Evolutionary conservation across 2,113 vertebrate genomes (phyloP), one percentile per base, ranked within the genome.

Genomic region (Pipa parva): DNA sequence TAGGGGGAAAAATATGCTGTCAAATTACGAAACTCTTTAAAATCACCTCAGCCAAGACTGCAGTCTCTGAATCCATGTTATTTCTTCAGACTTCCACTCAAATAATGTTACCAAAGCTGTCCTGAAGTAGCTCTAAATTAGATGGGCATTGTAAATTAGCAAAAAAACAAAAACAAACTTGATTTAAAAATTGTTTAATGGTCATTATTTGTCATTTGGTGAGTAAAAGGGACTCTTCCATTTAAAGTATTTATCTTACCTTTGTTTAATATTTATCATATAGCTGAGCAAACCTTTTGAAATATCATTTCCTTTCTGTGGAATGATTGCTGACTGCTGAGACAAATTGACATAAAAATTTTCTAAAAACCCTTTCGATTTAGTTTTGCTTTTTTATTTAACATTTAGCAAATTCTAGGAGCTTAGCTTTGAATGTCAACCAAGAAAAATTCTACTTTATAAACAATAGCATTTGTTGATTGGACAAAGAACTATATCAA

Each of bases 401-500:
- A 75, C 83, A 85, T 85, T 81, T 63, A 81, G 88, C 29, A 57
- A 89, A 85, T 87, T 81, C 82, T 87, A 85, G 79, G 86, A 80
- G 64, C 84, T 88, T 78, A 84, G 82, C 92, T 95, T 93, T 95
- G 93, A 93, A 92, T 81, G 77, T 79, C 71, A 84, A 93, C 93
- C 92, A 97, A 97, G 90, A 92, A 94, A 92, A 93, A 94, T 89
- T 91, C 83, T 82, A 90, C 91, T 87, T 88, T 90, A 90, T 93
- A 96, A 97, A 97, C 93, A 97, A 95, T 90, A 86, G 87, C 82
- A 87, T 89, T 92, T 93, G 92, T 92, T 94, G 93, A 95, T 94
- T 90, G 88, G 88, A 82, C 80, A 80, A 82, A 80, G 78, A 77
- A 79, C 83, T 88, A 84, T 88, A 88, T 86, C 88, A 88, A 90